Percentiles rank a stretch among this genome's conserved stretches.
Evolutionary conservation across 2,113 vertebrate species (phyloP).

Genomic region (Notarius lentiginosus): DNA sequence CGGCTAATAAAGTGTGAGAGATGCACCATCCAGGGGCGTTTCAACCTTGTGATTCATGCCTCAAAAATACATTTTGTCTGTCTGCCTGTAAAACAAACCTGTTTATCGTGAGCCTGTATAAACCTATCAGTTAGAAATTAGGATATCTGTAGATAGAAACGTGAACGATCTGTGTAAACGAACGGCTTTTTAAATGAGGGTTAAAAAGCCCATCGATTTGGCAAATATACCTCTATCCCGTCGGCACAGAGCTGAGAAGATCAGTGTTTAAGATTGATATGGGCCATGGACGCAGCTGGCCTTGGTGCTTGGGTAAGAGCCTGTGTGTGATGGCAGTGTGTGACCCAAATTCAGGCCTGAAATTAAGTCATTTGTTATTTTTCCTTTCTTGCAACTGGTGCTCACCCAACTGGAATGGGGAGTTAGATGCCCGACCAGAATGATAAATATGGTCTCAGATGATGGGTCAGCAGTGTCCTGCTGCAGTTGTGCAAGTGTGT

Average conservation of each 20-base stretch:
- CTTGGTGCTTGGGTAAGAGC: constrained; percentile 24
- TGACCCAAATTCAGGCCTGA: constrained; percentile 72
- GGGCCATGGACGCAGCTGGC: constrained; percentile 51
- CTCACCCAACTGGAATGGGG: constrained; percentile 73
- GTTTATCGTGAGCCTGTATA: neutral
- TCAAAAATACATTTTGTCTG: neutral
- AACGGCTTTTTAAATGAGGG: neutral
- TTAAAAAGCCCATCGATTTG: neutral
- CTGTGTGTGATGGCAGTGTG: constrained; percentile 39
- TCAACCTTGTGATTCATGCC: neutral
- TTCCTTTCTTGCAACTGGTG: constrained; percentile 67
- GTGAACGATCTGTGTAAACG: neutral
- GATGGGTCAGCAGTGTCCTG: constrained; percentile 46
- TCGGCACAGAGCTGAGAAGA: constrained; percentile 47
- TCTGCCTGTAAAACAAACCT: neutral
- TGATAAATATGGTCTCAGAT: constrained; percentile 74
- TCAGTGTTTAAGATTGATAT: constrained; percentile 58
- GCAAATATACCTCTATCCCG: neutral
- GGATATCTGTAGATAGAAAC: neutral
- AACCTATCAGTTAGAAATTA: neutral
- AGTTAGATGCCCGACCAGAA: constrained; percentile 67
- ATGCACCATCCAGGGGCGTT: neutral
- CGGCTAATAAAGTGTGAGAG: constrained; percentile 5
- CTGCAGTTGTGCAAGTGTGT: neutral
- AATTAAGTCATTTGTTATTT: constrained; percentile 75